A percentile compares a stretch with the other conserved stretches of the same genome.
Evolutionary conservation across 2,888 invertebrate species (phyloP).

Genomic region (Odontocerum albicorne): DNA sequence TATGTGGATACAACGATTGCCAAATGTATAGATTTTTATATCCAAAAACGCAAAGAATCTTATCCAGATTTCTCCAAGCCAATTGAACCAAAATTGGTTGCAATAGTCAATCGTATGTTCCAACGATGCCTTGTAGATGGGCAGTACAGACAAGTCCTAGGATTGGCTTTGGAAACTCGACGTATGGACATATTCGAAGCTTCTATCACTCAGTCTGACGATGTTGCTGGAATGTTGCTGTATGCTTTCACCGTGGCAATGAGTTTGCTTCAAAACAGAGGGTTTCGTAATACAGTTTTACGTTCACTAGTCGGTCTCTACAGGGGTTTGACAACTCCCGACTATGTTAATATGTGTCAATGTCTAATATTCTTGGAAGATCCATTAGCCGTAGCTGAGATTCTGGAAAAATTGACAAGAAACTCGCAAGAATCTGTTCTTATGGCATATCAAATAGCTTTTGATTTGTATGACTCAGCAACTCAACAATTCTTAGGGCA

Average conservation of each 20-base stretch:
- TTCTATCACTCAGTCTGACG: slow-evolving; percentile 90
- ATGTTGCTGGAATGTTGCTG: slow-evolving; percentile 84
- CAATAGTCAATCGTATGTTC: slow-evolving; percentile 97
- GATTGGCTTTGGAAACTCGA: slow-evolving; percentile 93
- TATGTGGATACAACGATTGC: slow-evolving; percentile 97
- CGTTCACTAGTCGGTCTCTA: slow-evolving; percentile 89
- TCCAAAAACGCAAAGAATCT: slow-evolving; percentile 78
- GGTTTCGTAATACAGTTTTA: slow-evolving; percentile 89
- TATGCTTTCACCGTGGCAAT: slow-evolving; percentile 97
- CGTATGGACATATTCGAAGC: slow-evolving; percentile 96
- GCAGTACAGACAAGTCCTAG: slow-evolving; percentile 94
- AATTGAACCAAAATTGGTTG: slow-evolving; percentile 83
- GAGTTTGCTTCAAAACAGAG: slow-evolving; percentile 93
- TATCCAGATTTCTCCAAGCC: slow-evolving; percentile 69
- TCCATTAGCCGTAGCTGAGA: slow-evolving; percentile 88
- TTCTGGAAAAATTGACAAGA: slow-evolving; percentile 85
- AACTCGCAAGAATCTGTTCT: slow-evolving; percentile 75
- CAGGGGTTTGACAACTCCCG: slow-evolving; percentile 84
- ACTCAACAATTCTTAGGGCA: slow-evolving; percentile 95
- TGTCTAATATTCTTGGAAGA: slow-evolving; percentile 97
- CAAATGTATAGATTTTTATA: slow-evolving; percentile 97
- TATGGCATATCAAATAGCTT: slow-evolving; percentile 98
- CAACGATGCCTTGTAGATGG: slow-evolving; percentile 92
- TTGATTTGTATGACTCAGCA: slow-evolving; percentile 98
- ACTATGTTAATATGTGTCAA: slow-evolving; percentile 98